phyloP scores from a whole-genome alignment of 2,888 invertebrate genomes.

The Parnassius glacialis region DNA sequence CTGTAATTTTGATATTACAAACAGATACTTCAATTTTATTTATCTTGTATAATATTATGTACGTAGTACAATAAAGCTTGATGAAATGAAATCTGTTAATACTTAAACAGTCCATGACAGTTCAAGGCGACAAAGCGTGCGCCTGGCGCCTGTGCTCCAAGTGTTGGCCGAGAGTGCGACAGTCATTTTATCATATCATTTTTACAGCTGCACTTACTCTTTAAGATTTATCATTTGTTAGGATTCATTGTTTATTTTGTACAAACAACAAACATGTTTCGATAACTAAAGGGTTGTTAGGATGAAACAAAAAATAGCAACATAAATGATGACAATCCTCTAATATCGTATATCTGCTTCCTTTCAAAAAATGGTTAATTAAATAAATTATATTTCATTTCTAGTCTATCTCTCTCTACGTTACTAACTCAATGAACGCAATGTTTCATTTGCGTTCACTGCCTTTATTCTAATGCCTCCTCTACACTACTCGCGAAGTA shows the following conservation, averaged over 20 bases:
- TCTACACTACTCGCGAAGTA: too few relatives aligned
- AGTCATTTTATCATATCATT: constrained; percentile 58
- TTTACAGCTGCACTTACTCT: constrained; percentile 65
- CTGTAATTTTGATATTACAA: too few relatives aligned
- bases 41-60: neutral
- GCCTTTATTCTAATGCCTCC: too few relatives aligned
- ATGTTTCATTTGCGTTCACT: too few relatives aligned
- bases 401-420: too few relatives aligned
- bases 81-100: constrained; percentile 64
- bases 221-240: constrained; percentile 43
- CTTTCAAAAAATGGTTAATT: too few relatives aligned
- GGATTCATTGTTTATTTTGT: constrained; percentile 27
- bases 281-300: neutral
- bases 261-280: constrained; percentile 4
- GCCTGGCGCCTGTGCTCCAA: constrained; percentile 45
- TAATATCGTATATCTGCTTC: too few relatives aligned
- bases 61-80: constrained; percentile 36
- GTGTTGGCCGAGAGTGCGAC: constrained; percentile 35
- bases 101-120: constrained; percentile 58
- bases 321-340: too few relatives aligned
- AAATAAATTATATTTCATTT: too few relatives aligned
- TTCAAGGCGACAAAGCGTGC: constrained; percentile 53
- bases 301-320: too few relatives aligned
- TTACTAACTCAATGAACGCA: too few relatives aligned
- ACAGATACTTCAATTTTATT: too few relatives aligned